Evolutionary conservation across 2,113 vertebrate genomes (phyloP), one percentile per base, ranked within the genome.

Genomic region (Forbesichthys papilliferus): DNA sequence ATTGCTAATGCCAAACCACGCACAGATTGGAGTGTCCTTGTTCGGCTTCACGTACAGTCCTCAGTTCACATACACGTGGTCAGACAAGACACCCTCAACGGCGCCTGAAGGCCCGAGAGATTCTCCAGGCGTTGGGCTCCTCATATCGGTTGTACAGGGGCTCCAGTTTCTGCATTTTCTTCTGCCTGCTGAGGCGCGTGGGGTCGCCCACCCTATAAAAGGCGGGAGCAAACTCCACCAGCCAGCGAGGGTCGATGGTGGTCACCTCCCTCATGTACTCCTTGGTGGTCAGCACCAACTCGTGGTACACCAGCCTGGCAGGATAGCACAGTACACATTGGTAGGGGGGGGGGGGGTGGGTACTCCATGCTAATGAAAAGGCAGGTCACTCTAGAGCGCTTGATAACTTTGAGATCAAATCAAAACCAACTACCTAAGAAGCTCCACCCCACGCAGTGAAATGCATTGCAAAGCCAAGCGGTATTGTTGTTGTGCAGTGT

Each of bases 221-320:
- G 16, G 96, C 95, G 0, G 95, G 95, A 0, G 95, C 93, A 58
- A 97, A 97, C 63, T 96, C 95, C 73, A 97, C 95, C 66, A 97
- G 93, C 95, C 95, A 96, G 57, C 95, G 93, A 0, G 95, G 95
- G 58, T 96, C 95, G 0, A 97, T 97, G 36, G 96, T 97, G 0
- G 96, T 97, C 82, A 97, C 96, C 62, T 96, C 96, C 0, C 96
- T 89, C 96, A 96, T 97, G 71, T 97, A 96, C 3, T 97, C 96
- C 80, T 97, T 97, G 8, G 96, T 97, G 68, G 96, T 97, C 78
- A 96, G 88, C 74, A 97, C 95, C 78, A 97, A 86, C 11, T 97
- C 96, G 0, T 96, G 96, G 73, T 96, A 97, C 3, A 97, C 95
- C 61, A 97, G 94, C 95, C 95, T 97, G 72, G 18, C 49, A n/a